Base-by-base conservation (phyloP, 1,140 invertebrate genomes). In the Stegodyphus dumicola region DNA sequence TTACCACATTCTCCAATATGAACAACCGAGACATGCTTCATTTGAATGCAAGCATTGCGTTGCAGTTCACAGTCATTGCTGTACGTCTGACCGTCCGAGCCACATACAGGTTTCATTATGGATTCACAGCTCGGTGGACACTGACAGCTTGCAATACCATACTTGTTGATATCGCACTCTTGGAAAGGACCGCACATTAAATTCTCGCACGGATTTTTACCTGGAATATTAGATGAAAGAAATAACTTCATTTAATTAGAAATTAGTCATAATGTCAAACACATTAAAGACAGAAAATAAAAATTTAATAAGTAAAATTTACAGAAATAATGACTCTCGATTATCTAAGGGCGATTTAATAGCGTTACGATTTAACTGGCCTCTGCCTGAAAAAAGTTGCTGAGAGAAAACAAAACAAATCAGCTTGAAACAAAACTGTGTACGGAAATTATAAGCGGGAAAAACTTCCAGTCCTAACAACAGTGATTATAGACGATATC, bases 1-100 rank as follows among this genome's bases (percentile, higher is more conserved):
- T 94, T 92, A 97, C 96, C 95, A 90, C 96, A 98, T 88, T 94
- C 93, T 75, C 96, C 96, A 90, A 93, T 93, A 89, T 95, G 96
- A 52, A 93, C 93, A 54, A 96, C 92, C 49, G 92, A 90, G 85
- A 96, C 92, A 84, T 96, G 93, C 48, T 93, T 94, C 33, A 94
- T 95, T 90, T 95, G 96, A 84, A 96, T 94, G 76, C 89, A 88
- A 17, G 87, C 85, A 11, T 80, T 70, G n/a, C 85, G 73, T 33
- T 86, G 85, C 10, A 87, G 51, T 67, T 87, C 87, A 73, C 87
- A 87, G 15, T 81, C 85, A 70, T 87, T 87, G 70, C 60, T 73
- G 67, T 87, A 86, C 5, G 87, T 87, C 13, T 91, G 90, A 0
- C 93, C 93, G 88, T 95, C 93, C 13, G 90, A 91, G 4, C 92